Evolutionary conservation across 2,113 vertebrate genomes (phyloP).

Genomic region (Spea bombifrons): DNA sequence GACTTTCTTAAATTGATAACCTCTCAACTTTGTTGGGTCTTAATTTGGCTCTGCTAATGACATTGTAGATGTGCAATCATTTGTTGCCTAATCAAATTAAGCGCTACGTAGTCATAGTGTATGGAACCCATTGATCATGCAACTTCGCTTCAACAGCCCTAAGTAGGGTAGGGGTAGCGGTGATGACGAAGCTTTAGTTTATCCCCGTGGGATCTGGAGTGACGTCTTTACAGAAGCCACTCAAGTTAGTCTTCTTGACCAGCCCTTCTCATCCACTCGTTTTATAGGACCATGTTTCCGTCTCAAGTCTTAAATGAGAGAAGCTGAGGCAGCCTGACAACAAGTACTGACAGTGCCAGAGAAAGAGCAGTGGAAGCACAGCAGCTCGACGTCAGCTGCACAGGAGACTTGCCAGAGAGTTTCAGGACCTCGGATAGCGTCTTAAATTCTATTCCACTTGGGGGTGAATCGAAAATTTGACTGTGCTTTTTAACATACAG

Average conservation of each 20-base stretch:
- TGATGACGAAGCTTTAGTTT: constrained; percentile 66
- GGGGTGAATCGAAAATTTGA: background rate
- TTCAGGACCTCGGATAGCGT: constrained; percentile 69
- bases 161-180: constrained; percentile 56
- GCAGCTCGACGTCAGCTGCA: background rate
- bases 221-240: constrained; percentile 72
- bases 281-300: constrained; percentile 39
- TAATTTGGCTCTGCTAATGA: constrained; percentile 19
- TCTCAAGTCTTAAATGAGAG: constrained; percentile 54
- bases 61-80: constrained; percentile 23
- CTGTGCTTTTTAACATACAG: background rate
- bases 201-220: constrained; percentile 70
- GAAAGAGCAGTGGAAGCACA: constrained; percentile 1
- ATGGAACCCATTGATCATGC: constrained; percentile 63
- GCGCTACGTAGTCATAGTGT: constrained; percentile 20
- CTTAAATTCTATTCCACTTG: background rate
- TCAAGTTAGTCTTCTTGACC: constrained; percentile 47
- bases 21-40: no score
- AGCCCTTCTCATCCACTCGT: constrained; percentile 41
- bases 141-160: constrained; percentile 60
- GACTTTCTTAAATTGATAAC: no score
- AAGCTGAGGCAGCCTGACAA: constrained; percentile 49
- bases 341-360: constrained; percentile 34
- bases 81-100: constrained; percentile 37
- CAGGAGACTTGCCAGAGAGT: constrained; percentile 29